These are phyloP conservation scores for Caenorhabditis sp. DNA, from an alignment of 2,888 invertebrate genomes.

Conservation along the genomic window DNA sequence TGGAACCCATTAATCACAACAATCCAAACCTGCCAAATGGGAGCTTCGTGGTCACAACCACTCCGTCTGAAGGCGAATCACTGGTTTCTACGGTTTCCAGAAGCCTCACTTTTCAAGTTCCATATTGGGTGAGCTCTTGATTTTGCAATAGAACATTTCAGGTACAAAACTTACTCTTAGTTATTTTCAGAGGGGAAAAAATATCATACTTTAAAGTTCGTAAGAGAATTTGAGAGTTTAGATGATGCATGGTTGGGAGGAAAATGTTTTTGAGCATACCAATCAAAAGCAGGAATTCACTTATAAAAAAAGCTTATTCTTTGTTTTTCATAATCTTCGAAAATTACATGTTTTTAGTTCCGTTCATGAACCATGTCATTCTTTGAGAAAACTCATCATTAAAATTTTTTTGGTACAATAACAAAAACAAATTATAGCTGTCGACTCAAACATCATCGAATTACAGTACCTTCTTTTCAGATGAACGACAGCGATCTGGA, in stretches of 20 bases:
- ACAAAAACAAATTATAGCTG: neutral
- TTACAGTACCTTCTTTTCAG: conserved; percentile 17
- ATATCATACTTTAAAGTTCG: too few species aligned
- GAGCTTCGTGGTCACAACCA: neutral
- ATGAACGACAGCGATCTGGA: conserved; percentile 28
- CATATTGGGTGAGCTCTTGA: conserved; percentile 5
- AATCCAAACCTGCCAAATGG: neutral
- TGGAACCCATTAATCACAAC: conserved; percentile 69
- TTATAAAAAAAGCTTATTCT: too few species aligned
- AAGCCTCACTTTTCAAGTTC: conserved; percentile 15
- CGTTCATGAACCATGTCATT: too few species aligned
- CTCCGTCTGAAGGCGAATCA: conserved; percentile 1
- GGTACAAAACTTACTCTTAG: too few species aligned
- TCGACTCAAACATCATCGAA: too few species aligned
- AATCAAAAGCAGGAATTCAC: too few species aligned
- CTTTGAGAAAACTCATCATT: too few species aligned
- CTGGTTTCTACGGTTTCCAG: conserved; percentile 44
- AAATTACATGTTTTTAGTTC: neutral
- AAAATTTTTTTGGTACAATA: too few species aligned
- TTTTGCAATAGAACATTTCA: neutral
- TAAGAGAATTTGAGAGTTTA: too few species aligned
- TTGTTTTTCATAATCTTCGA: neutral
- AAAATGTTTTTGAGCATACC: too few species aligned
- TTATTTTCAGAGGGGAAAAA: too few species aligned
- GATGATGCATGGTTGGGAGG: too few species aligned